phyloP scores from a whole-genome alignment of 2,888 invertebrate genomes.

The Lepeophtheirus nordmannii region DNA sequence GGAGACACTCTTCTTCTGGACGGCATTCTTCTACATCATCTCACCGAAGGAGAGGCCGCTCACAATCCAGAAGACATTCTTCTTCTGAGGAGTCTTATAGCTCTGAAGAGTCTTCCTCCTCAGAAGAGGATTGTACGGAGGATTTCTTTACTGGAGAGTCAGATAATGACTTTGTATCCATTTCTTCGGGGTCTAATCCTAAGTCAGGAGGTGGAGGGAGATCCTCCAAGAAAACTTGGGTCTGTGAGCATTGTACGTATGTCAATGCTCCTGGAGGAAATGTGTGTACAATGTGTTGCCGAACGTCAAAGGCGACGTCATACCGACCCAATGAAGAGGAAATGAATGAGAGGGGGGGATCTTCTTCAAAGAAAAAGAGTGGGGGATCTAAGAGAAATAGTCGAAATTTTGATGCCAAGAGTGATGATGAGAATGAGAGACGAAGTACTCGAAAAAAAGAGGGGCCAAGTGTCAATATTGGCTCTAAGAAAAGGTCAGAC shows the following conservation, averaged over 20 bases:
- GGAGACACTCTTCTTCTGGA: background rate
- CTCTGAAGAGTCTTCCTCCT: background rate
- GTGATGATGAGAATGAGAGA: background rate
- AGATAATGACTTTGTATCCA: conserved; percentile 29
- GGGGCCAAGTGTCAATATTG: background rate
- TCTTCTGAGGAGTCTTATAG: background rate
- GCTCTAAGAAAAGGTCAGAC: background rate
- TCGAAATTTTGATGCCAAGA: background rate
- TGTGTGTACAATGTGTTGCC: conserved; percentile 71
- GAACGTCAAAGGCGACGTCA: conserved; percentile 41
- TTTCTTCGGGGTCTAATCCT: conserved; percentile 37
- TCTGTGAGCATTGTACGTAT: conserved; percentile 77
- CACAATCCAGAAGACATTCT: background rate
- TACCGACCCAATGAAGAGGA: conserved; percentile 21
- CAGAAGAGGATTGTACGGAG: conserved; percentile 25
- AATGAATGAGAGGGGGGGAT: conserved; percentile 24
- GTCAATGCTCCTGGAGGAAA: conserved; percentile 57
- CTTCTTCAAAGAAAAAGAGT: background rate
- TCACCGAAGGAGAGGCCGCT: background rate
- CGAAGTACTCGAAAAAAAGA: conserved; percentile 4
- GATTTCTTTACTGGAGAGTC: conserved; percentile 26
- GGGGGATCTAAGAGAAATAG: background rate
- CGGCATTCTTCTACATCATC: background rate
- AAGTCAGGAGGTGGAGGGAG: conserved; percentile 25
- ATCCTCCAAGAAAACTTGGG: conserved; percentile 43